Evolutionary conservation across 2,888 invertebrate genomes (phyloP).

Genomic region (Congeria kusceri): DNA sequence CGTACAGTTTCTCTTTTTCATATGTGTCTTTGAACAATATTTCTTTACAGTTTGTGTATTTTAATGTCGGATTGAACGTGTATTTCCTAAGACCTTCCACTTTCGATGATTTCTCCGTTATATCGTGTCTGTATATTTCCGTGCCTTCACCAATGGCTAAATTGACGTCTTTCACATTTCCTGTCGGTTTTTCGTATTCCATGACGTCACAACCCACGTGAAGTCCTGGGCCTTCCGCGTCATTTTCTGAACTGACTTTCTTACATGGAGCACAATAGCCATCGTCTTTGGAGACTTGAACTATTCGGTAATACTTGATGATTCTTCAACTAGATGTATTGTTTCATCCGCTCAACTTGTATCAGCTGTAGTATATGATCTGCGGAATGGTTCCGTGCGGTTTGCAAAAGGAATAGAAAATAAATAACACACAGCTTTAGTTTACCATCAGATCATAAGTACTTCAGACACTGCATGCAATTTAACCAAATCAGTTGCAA

Average conservation of each 20-base stretch:
- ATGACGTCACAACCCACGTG: no score
- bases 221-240: no score
- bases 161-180: neutral
- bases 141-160: slow-evolving; percentile 20
- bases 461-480: no score
- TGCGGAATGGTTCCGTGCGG: neutral
- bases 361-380: neutral
- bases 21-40: slow-evolving; percentile 23
- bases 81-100: slow-evolving; percentile 35
- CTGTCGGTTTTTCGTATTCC: no score
- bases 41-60: slow-evolving; percentile 30
- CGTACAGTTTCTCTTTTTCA: slow-evolving; percentile 23
- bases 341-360: neutral
- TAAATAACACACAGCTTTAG: neutral
- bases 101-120: slow-evolving; percentile 4
- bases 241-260: no score
- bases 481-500: no score
- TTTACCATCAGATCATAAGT: no score
- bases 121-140: slow-evolving; percentile 27
- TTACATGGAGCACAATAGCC: no score
- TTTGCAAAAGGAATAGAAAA: neutral
- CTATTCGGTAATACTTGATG: no score
- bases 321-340: no score
- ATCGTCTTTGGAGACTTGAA: no score
- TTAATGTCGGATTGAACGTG: slow-evolving; percentile 51